Base-by-base conservation (phyloP, 64 coral and sea anemone species). In the Acropora tenuis region DNA sequence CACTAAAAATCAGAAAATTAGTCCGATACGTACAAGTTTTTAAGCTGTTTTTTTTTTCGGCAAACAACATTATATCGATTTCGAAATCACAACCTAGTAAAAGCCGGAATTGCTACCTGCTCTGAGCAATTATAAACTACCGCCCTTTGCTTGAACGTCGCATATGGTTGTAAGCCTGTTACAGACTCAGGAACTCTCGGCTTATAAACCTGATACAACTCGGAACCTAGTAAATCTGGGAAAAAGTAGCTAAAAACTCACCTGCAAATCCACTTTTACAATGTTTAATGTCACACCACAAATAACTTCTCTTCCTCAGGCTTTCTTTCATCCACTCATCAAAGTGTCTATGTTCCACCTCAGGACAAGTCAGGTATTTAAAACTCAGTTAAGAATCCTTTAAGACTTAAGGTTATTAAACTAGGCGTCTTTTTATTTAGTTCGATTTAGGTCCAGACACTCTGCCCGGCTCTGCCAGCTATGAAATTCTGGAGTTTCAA, bases 201-300 rank as follows among this genome's bases (percentile, higher is more conserved):
- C 30, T 30, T 30, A 30, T 30, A 30, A 30, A 30, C 30, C 30
- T 30, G 30, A 30, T 30, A 55, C 6, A 55, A 5, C 52, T 55
- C 5, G 52, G 52, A 10, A 7, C 52, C 2, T 7, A 55, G 5
- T 55, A 5, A 5, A 10, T 55, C 52, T 55, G 52, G 5, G 5
- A 55, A 10, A 55, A 55, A 55, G 10, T 6, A 40, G 8, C 4
- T 43, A 63, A 4, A 43, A 45, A 18, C 58, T 66, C 67, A 83
- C 80, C 80, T 83, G 12, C 45, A 44, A 67, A 60, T 83, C 80
- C 80, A 83, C 80, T 43, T 60, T 83, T 83, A 43, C 58, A 83
- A 83, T 67, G 0, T 66, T 66, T 1, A 8, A 47, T 16, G 40
- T 3, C 80, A 83, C 80, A 67, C 57, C 40, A 67, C 40, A 66